These are phyloP conservation scores for Clarias laeviceps DNA, from an alignment of 2,797 vertebrate species.

Conservation along the genomic window DNA sequence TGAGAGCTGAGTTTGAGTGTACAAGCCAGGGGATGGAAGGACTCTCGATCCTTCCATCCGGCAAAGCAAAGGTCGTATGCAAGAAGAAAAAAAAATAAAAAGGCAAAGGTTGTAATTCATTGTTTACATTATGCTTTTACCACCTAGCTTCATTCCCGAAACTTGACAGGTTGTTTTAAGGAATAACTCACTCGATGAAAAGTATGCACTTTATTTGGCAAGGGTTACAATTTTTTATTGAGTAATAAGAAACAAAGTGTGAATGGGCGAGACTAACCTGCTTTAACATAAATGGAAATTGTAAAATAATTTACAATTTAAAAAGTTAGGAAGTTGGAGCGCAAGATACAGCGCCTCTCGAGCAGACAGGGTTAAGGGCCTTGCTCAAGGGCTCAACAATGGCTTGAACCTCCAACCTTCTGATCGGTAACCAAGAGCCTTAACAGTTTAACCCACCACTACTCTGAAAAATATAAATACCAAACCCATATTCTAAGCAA, in stretches of 20 bases:
- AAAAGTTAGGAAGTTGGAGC: no score
- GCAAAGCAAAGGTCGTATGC: background rate
- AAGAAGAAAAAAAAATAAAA: background rate
- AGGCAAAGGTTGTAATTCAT: background rate
- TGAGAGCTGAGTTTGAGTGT: slow-evolving; percentile 33
- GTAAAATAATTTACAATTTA: no score
- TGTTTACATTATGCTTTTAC: background rate
- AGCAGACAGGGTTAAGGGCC: no score
- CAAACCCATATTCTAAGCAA: no score
- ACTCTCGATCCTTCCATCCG: background rate
- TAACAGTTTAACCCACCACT: no score
- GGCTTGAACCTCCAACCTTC: no score
- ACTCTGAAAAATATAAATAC: no score
- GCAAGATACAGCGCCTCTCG: no score
- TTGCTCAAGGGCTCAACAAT: no score
- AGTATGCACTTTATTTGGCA: background rate
- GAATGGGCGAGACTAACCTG: background rate
- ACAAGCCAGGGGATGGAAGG: background rate
- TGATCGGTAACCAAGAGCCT: no score
- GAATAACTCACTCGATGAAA: background rate
- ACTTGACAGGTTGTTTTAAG: background rate
- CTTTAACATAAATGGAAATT: background rate
- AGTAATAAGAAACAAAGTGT: background rate
- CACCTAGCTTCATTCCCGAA: background rate
- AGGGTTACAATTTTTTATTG: background rate